These are phyloP conservation scores for Conomelus anceps DNA, from an alignment of 2,888 invertebrate species.

Conservation along the genomic window DNA sequence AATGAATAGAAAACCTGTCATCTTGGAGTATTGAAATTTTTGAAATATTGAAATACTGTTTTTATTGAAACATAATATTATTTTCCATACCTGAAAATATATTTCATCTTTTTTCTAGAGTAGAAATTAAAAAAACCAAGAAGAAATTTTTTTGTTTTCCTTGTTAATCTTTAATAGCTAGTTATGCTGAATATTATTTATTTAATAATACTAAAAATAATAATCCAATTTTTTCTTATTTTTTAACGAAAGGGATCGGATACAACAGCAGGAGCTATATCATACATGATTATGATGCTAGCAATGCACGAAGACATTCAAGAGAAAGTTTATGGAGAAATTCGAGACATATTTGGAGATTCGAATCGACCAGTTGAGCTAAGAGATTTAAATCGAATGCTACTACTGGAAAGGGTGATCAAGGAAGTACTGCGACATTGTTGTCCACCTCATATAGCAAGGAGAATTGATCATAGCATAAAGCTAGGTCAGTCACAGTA, in stretches of 20 bases:
- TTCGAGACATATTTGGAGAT: neutral
- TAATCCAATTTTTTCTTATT: neutral
- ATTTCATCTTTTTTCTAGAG: no score
- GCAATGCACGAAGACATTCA: neutral
- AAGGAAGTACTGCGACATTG: neutral
- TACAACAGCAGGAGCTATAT: neutral
- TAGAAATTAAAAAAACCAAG: no score
- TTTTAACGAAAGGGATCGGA: neutral
- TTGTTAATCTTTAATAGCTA: no score
- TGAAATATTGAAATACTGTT: no score
- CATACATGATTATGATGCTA: neutral
- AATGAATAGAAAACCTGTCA: no score
- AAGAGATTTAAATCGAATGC: neutral
- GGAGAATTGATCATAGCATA: neutral
- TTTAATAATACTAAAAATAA: neutral
- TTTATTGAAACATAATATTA: no score
- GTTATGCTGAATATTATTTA: neutral
- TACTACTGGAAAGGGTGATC: neutral
- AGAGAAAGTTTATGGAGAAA: neutral
- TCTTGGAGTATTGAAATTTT: no score
- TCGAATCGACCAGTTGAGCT: neutral
- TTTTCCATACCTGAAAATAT: no score
- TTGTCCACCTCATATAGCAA: neutral
- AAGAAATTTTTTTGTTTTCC: no score
- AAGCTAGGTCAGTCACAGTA: neutral